Percentiles rank a stretch among this genome's conserved stretches.
phyloP scores from a whole-genome alignment of 2,113 vertebrate species.

The Amazona vittata region DNA sequence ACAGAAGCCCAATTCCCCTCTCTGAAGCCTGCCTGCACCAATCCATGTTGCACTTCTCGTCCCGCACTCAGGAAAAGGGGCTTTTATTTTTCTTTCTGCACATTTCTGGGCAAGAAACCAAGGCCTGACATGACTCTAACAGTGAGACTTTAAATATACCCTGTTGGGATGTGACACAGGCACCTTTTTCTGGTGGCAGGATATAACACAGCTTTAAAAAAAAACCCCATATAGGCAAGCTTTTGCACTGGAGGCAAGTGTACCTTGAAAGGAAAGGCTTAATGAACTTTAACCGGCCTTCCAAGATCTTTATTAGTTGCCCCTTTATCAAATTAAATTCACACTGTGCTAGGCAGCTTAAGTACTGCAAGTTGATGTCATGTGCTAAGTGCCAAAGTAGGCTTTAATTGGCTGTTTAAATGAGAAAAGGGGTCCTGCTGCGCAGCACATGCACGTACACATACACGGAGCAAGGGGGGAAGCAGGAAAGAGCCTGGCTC shows the following conservation, averaged over 20 bases:
- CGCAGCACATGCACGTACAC: neutral
- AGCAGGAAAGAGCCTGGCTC: neutral
- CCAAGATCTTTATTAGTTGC: conserved; percentile 72
- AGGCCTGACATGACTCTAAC: conserved; percentile 68
- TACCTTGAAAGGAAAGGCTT: conserved; percentile 73
- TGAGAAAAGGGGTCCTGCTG: conserved; percentile 69
- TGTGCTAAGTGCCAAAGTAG: conserved; percentile 72
- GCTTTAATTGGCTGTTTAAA: conserved; percentile 80
- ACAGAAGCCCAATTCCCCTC: conserved; percentile 61
- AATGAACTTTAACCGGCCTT: conserved; percentile 76
- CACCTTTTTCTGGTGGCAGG: conserved; percentile 75
- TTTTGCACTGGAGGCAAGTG: conserved; percentile 49
- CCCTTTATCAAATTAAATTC: conserved; percentile 80
- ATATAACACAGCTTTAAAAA: conserved; percentile 65
- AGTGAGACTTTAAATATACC: conserved; percentile 68
- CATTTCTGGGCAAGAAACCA: conserved; percentile 65
- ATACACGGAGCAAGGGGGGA: neutral
- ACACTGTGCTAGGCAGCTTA: conserved; percentile 74
- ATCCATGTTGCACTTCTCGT: neutral
- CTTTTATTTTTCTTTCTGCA: conserved; percentile 62
- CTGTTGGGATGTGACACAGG: conserved; percentile 72
- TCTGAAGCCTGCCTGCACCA: conserved; percentile 39
- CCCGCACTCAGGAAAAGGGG: conserved; percentile 20
- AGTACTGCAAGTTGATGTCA: conserved; percentile 59
- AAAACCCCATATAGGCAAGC: neutral